Percentiles rank a stretch among this genome's conserved stretches.
phyloP scores from a whole-genome alignment of 2,113 vertebrate genomes.

The Laticauda laticaudata region DNA sequence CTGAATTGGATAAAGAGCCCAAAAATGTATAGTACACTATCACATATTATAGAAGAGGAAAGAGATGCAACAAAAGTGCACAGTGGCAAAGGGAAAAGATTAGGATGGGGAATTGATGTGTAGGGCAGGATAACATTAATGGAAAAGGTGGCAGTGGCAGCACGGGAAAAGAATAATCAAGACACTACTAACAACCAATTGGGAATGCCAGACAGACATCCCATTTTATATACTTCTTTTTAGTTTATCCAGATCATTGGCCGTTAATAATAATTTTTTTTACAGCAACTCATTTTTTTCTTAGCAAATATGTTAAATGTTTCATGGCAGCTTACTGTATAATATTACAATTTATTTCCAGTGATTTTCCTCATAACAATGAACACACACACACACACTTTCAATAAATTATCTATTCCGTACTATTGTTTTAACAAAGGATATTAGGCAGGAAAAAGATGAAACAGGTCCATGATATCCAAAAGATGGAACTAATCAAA shows the following conservation, averaged over 20 bases:
- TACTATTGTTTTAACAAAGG: conserved; percentile 66
- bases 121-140: not conserved
- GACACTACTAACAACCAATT: not conserved
- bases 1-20: not conserved
- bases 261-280: not conserved
- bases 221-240: not conserved
- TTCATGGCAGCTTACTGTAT: not conserved
- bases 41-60: not conserved
- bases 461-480: conserved; percentile 90
- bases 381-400: not conserved
- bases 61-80: not conserved
- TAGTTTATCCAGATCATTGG: not conserved
- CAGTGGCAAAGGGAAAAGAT: not conserved
- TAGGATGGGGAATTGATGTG: not conserved
- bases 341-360: not conserved
- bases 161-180: not conserved
- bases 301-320: not conserved
- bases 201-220: not conserved
- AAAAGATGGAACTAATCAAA: conserved; percentile 87
- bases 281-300: not conserved
- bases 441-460: conserved; percentile 92
- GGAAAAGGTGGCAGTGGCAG: not conserved
- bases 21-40: not conserved
- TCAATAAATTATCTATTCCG: not conserved
- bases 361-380: not conserved